These are phyloP conservation scores for Mesoligia furuncula DNA, from an alignment of 2,888 invertebrate genomes.

Conservation along the genomic window DNA sequence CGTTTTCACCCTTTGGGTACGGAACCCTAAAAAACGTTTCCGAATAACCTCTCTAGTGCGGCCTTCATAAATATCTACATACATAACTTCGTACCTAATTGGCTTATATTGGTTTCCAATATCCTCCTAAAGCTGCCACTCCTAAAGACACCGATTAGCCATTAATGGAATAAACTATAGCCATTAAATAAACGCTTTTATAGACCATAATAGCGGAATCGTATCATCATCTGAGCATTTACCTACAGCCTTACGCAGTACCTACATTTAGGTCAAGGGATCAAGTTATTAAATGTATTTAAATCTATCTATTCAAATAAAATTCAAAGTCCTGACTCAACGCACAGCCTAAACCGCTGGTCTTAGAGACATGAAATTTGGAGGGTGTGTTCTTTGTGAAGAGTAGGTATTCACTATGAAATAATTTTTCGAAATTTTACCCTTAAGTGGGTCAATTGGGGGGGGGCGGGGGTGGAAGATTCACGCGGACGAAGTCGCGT, in stretches of 20 bases:
- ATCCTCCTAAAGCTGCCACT: conserved; percentile 39
- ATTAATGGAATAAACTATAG: conserved; percentile 21
- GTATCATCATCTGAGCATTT: not conserved
- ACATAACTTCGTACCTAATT: conserved; percentile 27
- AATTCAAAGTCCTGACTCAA: too few species aligned
- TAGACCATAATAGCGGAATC: conserved; percentile 19
- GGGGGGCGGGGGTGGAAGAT: too few species aligned
- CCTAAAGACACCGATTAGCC: conserved; percentile 45
- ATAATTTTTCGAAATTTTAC: too few species aligned
- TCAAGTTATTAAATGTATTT: not conserved
- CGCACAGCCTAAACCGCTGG: too few species aligned
- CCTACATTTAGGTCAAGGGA: not conserved
- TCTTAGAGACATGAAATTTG: too few species aligned
- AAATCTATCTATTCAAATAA: not conserved
- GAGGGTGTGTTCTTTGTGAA: too few species aligned
- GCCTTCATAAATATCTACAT: conserved; percentile 15
- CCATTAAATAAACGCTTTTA: conserved; percentile 28
- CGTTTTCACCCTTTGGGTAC: too few species aligned
- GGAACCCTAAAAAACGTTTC: not conserved
- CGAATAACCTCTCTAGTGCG: conserved; percentile 1
- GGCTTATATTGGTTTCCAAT: not conserved
- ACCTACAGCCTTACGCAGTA: not conserved
- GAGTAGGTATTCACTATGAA: too few species aligned
- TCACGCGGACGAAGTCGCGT: too few species aligned
- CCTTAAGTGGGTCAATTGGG: too few species aligned